Base-by-base conservation (phyloP, 2,113 vertebrate genomes). In the Phalacrocorax aristotelis region DNA sequence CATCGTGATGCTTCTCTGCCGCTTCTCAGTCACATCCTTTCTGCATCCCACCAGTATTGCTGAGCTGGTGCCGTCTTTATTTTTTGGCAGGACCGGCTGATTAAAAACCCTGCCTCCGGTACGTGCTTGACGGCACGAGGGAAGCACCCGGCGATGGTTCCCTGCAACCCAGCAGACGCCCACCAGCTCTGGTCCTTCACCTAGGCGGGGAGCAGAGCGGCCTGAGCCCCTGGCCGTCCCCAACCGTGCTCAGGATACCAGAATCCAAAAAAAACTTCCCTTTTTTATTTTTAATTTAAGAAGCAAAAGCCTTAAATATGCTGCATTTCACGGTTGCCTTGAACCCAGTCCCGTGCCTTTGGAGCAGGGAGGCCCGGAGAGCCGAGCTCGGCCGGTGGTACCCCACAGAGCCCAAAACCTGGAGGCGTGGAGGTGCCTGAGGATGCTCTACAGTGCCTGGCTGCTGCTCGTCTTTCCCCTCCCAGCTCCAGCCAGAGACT, bases 141-240 rank as follows among this genome's bases (percentile, higher is more conserved):
- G 48, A 95, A 94, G 38, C 95, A 98, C 62, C 96, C 99, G 29
- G 76, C 97, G 13, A 98, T 99, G 94, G 98, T 92, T 32, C 36
- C 92, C 58, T 99, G 99, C 69, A 88, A 99, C 62, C 61, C 87
- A 42, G 83, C 72, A 7, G 98, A 99, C 91, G 49, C 96, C 36
- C 92, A 97, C 94, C 99, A 99, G 96, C 98, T 97, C 66, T 99
- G 99, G 99, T 70, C 97, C 66, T 99, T 99, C 94, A 98, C 97
- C 88, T 99, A 98, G 55, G 27, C 1, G 1, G 9, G 44, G 19
- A 64, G 46, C 36, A 13, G 72, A 77, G 44, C 3, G 4, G 36
- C 18, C n/a, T 2, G 2, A 76, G 36, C 49, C 78, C 60, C 46
- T 3, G 7, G 34, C 48, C 11, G 1, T 26, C 60, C 65, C 70